Base-by-base conservation (phyloP, 2,797 vertebrate genomes). In the Hypotaenidia okinawae region DNA sequence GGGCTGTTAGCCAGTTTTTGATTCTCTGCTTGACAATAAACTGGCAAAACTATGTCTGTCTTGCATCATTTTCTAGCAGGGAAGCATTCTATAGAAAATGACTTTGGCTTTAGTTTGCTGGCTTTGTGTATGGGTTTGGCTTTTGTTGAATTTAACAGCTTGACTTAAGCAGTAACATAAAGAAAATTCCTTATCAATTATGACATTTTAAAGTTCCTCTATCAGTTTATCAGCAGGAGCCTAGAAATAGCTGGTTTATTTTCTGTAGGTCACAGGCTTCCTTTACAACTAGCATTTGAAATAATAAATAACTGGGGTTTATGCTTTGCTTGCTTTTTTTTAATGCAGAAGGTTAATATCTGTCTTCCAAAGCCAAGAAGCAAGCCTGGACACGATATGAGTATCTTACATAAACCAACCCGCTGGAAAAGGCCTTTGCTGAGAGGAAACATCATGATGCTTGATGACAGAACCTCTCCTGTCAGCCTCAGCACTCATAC, bases 371-470 rank as follows among this genome's bases (percentile, higher is more conserved):
- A 58, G 25, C 25, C 14, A 58, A 1, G 10, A 84, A 55, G n/a
- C 30, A 80, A 63, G 45, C 25, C 63, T 66, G 37, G 30, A 52
- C 16, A 22, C 9, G 14, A 23, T 7, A 45, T 27, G 54, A n/a
- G 47, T 5, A 39, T 6, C 14, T 45, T 37, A 1, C 13, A 49
- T 39, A 63, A 73, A 77, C 8, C 1, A 2, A 24, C 0, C 1
- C 9, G 16, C 37, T 43, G 62, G 35, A 35, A 58, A 54, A 64
- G 16, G 12, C 8, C 57, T 84, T 86, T 68, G 59, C 25, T 49
- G 22, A 73, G 67, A 13, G 39, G 16, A 33, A 73, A 13, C 22
- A 35, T 52, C 23, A 7, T 19, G 21, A 2, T 23, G 27, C 32
- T 17, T 24, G 39, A 24, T 43, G 52, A 37, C 45, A 23, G 51